These are phyloP conservation scores for Pandemis heparana DNA, from an alignment of 2,888 invertebrate species.

Conservation along the genomic window DNA sequence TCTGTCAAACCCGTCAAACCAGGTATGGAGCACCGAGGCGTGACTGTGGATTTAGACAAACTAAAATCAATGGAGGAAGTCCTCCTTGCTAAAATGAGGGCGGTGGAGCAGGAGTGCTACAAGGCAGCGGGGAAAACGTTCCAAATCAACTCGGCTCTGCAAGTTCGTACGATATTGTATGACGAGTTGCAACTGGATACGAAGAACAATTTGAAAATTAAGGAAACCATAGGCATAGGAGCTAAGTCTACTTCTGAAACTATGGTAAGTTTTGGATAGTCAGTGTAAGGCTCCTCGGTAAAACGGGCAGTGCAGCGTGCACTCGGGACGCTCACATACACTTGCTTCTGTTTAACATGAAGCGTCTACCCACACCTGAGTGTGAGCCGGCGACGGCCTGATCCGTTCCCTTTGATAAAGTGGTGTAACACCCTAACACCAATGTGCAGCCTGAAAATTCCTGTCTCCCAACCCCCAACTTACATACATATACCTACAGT, in stretches of 20 bases:
- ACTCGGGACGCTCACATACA: too few species aligned
- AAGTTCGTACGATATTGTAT: constrained; percentile 75
- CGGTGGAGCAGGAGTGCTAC: constrained; percentile 69
- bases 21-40: constrained; percentile 77
- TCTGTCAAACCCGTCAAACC: constrained; percentile 24
- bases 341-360: too few species aligned
- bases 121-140: constrained; percentile 70
- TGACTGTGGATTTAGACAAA: constrained; percentile 64
- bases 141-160: constrained; percentile 72
- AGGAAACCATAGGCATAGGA: constrained; percentile 66
- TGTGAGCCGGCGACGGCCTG: too few species aligned
- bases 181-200: constrained; percentile 76
- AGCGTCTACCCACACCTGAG: too few species aligned
- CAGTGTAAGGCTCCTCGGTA: neutral
- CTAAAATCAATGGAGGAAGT: constrained; percentile 68
- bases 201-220: constrained; percentile 66
- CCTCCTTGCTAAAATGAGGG: constrained; percentile 60
- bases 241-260: constrained; percentile 79
- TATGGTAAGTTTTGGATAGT: constrained; percentile 58
- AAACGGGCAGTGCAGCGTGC: too few species aligned
- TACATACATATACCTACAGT: too few species aligned
- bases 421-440: too few species aligned
- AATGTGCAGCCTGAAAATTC: too few species aligned
- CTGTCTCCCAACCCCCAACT: too few species aligned
- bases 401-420: too few species aligned